Percentiles rank a stretch among this genome's conserved stretches.
Evolutionary conservation across 2,113 vertebrate genomes (phyloP).

Genomic region (Rhagologus leucostigma): DNA sequence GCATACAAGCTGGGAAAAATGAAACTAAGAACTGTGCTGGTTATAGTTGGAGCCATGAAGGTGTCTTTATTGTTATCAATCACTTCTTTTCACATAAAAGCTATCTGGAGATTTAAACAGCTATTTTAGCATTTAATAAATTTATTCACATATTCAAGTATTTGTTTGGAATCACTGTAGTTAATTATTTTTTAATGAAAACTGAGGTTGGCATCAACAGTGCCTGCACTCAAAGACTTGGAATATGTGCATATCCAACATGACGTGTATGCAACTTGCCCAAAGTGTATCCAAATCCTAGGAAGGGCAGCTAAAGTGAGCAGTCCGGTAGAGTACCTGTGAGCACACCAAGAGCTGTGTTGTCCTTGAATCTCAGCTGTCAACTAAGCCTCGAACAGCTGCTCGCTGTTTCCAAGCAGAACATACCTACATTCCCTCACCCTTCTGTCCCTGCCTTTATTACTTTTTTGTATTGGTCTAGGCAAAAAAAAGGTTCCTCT

Average conservation of each 20-base stretch:
- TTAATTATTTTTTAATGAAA: background rate
- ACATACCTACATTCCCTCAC: fast-evolving
- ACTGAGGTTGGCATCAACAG: background rate
- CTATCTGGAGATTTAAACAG: background rate
- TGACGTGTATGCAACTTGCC: fast-evolving
- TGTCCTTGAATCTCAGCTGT: background rate
- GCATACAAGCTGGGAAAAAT: background rate
- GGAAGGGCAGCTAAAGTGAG: background rate
- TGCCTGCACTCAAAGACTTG: background rate
- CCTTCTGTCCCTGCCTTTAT: background rate
- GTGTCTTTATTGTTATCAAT: background rate
- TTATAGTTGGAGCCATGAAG: background rate
- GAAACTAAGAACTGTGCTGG: background rate
- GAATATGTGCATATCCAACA: background rate
- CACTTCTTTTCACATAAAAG: background rate
- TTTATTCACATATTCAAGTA: background rate
- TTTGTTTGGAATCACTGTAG: background rate
- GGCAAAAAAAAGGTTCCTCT: background rate
- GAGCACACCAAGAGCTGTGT: no score
- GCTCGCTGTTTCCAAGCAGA: background rate
- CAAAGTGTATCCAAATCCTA: background rate
- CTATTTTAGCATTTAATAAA: background rate
- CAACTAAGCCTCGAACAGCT: background rate
- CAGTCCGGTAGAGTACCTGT: background rate
- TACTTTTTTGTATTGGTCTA: fast-evolving